These are phyloP conservation scores for Callocephalon fimbriatum DNA, from an alignment of 2,113 vertebrate genomes.

Conservation along the genomic window DNA sequence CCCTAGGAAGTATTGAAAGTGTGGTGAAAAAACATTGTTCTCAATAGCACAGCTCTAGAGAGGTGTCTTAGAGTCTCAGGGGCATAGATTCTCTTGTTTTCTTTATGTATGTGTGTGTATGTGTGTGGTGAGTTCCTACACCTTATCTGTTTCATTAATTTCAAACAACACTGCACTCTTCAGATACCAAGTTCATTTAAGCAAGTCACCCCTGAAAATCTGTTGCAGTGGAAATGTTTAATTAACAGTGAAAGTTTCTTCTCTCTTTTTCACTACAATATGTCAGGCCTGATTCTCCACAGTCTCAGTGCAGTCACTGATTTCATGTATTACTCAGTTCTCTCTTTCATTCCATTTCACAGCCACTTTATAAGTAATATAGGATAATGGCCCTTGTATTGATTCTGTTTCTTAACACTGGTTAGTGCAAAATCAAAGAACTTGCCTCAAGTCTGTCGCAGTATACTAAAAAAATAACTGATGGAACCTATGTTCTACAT, in stretches of 20 bases:
- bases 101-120: rapidly evolving
- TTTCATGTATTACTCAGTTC: background rate
- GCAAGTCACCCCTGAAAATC: background rate
- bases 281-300: background rate
- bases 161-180: background rate
- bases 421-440: background rate
- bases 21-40: background rate
- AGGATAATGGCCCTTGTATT: background rate
- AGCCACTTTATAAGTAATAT: background rate
- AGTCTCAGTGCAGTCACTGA: background rate
- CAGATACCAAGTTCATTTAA: background rate
- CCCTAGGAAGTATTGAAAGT: background rate
- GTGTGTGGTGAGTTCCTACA: background rate
- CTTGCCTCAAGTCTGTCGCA: background rate
- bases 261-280: too few species aligned
- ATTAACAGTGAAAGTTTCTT: background rate
- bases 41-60: background rate
- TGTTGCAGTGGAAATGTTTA: background rate
- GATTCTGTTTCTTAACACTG: background rate
- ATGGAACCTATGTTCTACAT: background rate
- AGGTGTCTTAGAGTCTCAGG: background rate
- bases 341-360: background rate
- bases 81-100: background rate
- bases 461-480: background rate
- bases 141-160: background rate